Evolutionary conservation across 2,113 vertebrate species (phyloP), one percentile per base, ranked within the genome.

Genomic region (Motacilla alba): DNA sequence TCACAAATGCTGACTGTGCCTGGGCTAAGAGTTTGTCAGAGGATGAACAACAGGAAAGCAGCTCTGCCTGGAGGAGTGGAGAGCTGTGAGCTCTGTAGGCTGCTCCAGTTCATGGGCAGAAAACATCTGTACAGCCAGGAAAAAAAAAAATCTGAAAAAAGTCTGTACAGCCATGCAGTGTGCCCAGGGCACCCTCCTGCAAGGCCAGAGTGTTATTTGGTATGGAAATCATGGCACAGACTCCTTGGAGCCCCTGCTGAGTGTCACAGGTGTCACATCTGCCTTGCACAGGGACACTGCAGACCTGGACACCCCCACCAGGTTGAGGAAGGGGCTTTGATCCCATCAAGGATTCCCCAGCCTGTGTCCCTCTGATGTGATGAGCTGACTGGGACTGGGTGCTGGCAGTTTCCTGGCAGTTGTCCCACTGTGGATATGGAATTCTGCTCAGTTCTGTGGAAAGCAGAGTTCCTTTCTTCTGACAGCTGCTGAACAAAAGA

Each of bases 311-410:
- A 27, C 14, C 19, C 8, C 8, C 27, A 4, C 2, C 23, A 52
- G 26, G 56, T 22, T 26, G 2, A 43, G 50, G 31, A 46, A 63
- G 4, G 16, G 49, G 11, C 5, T 39, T 27, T 15, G 35, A 33
- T 41, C 44, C 24, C 27, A 0, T 2, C 20, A 4, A 0, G 28
- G 11, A 2, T 26, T 63, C 55, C 77, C n/a, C 22, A 87, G 24
- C 24, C 52, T 37, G 1, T 41, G 37, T 39, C 23, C 23, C 52
- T 19, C 39, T 19, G 30, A 13, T 41, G 21, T n/a, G 60, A 12
- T 27, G 8, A 13, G 19, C 10, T 49, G 9, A 1, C 7, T 2
- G 3, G 31, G 9, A 6, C 11, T 28, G 8, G 3, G 50, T 15
- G 35, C 59, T 83, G 68, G 39, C 43, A 53, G 27, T 46, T 49